Evolutionary conservation across 2,113 vertebrate species (phyloP).

Genomic region (Carlito syrichta): DNA sequence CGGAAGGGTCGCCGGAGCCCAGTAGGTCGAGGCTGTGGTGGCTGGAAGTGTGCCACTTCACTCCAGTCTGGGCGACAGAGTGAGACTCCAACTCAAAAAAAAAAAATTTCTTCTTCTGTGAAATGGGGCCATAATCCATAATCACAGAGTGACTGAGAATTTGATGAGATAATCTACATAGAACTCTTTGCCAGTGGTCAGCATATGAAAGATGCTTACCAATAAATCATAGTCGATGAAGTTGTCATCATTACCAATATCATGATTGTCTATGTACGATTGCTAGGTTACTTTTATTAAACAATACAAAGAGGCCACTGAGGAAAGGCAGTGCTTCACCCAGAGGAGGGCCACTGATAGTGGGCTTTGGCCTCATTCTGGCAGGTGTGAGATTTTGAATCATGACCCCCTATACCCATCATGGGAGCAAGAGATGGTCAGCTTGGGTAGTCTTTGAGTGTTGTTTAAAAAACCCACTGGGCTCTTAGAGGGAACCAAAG

Average conservation of each 20-base stretch:
- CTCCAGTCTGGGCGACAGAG: too few relatives aligned
- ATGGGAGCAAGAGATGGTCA: accelerated
- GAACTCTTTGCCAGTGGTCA: background rate
- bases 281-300: background rate
- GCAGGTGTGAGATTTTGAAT: background rate
- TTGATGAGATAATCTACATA: accelerated
- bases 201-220: background rate
- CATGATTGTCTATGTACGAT: accelerated
- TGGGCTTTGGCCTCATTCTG: background rate
- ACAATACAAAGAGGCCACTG: accelerated
- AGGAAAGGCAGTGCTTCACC: background rate
- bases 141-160: background rate
- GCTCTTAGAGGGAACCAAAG: background rate
- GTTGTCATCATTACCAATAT: too few relatives aligned
- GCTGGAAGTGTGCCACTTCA: too few relatives aligned
- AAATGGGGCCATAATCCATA: background rate
- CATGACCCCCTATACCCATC: too few relatives aligned
- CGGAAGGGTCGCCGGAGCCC: too few relatives aligned
- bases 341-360: background rate
- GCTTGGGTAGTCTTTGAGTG: accelerated
- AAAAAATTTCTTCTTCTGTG: background rate
- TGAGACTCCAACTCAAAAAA: too few relatives aligned
- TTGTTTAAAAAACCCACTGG: background rate
- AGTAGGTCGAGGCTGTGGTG: too few relatives aligned
- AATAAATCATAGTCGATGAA: accelerated